Evolutionary conservation across 1,140 invertebrate genomes (phyloP).

Genomic region (Hyphantria cunea): DNA sequence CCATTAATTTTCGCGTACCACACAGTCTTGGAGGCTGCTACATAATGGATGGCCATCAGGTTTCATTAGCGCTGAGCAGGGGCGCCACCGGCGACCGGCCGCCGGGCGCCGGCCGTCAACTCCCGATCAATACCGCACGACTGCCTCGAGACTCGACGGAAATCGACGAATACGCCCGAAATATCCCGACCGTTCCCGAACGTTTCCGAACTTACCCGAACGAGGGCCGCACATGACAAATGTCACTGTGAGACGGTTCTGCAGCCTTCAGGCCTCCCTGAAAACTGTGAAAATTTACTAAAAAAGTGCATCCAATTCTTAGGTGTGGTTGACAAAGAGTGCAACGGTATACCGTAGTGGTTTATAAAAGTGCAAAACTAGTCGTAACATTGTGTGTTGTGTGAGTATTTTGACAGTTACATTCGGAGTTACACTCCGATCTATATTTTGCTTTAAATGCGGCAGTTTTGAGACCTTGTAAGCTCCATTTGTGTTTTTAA

Average conservation of each 20-base stretch:
- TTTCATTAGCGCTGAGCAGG: slow-evolving; percentile 67
- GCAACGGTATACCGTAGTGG: slow-evolving; percentile 39
- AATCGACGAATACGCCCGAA: slow-evolving; percentile 26
- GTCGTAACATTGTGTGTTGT: slow-evolving; percentile 43
- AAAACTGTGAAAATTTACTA: slow-evolving; percentile 63
- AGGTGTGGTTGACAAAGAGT: slow-evolving; percentile 50
- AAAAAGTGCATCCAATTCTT: slow-evolving; percentile 63
- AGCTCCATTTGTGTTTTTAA: not conserved
- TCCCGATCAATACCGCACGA: slow-evolving; percentile 62
- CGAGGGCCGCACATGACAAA: slow-evolving; percentile 68
- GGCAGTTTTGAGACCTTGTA: slow-evolving; percentile 5
- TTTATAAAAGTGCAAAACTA: slow-evolving; percentile 36
- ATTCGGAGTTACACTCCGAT: slow-evolving; percentile 15
- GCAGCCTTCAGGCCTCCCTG: slow-evolving; percentile 66
- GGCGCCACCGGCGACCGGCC: slow-evolving; percentile 70
- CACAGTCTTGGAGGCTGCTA: slow-evolving; percentile 60
- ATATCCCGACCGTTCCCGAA: slow-evolving; percentile 39
- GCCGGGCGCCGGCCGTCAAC: slow-evolving; percentile 57
- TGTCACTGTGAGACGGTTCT: slow-evolving; percentile 66
- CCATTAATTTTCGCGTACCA: slow-evolving; percentile 72
- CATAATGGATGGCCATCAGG: slow-evolving; percentile 75
- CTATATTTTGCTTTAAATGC: slow-evolving; percentile 17
- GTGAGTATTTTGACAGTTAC: slow-evolving; percentile 57
- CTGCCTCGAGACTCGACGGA: not conserved
- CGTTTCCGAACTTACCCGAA: slow-evolving; percentile 52